Evolutionary conservation across 2,113 vertebrate species (phyloP).

Genomic region (Scomber colias): DNA sequence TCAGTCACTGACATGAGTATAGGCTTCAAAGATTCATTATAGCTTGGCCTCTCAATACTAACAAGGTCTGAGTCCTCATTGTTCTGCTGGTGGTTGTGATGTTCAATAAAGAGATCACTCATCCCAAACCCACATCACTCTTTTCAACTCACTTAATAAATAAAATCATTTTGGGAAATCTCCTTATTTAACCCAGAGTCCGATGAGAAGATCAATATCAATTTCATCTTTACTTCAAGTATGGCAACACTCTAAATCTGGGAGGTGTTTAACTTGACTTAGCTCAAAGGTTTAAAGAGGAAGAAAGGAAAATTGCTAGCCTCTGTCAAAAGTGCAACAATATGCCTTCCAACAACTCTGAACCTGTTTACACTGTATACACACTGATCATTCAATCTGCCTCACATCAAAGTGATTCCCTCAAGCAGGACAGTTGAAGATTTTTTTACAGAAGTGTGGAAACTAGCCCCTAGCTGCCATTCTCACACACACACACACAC

Average conservation of each 20-base stretch:
- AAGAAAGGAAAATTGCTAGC: conserved; percentile 7
- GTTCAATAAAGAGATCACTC: too few relatives aligned
- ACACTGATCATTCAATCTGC: conserved; percentile 11
- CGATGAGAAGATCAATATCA: too few relatives aligned
- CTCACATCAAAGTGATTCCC: conserved; percentile 32
- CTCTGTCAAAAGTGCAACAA: conserved; percentile 15
- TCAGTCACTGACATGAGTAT: too few relatives aligned
- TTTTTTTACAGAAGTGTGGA: neutral
- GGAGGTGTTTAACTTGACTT: neutral
- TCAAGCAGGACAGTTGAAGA: conserved; percentile 7
- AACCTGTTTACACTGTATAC: conserved; percentile 23
- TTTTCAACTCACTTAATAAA: too few relatives aligned
- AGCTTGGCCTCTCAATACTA: too few relatives aligned
- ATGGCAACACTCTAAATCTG: too few relatives aligned
- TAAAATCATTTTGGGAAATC: neutral
- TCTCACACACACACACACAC: neutral
- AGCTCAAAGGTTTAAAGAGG: neutral
- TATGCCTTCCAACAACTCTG: conserved; percentile 3
- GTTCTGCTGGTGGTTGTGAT: too few relatives aligned
- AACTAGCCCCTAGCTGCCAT: neutral
- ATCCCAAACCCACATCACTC: too few relatives aligned
- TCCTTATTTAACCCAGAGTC: neutral
- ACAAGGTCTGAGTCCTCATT: too few relatives aligned
- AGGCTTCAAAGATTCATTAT: too few relatives aligned
- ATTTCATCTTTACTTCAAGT: neutral